Evolutionary conservation across 2,888 invertebrate species (phyloP), one percentile per base, ranked within the genome.

Genomic region (Drosophila fungiperda): DNA sequence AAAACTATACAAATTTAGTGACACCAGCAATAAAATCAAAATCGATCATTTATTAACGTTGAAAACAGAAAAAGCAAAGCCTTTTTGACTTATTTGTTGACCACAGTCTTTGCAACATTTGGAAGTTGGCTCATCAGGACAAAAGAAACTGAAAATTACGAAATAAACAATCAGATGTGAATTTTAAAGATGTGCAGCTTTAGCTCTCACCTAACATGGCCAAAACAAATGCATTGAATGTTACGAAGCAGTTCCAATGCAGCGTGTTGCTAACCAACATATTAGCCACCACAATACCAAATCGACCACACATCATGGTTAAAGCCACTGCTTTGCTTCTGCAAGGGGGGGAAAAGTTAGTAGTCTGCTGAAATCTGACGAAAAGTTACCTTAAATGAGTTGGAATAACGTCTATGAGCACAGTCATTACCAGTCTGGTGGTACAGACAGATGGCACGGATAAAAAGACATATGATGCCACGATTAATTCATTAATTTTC

Each of bases 321-420:
- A 77, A 6, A 1, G 77, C 73, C 2, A 77, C 55, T 1, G 78
- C 59, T 55, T 78, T 78, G 49, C 49, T 63, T 42, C 78, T 78
- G 20, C 23, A 52, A 3, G 4, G 26, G 26, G 0, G 6, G 11
- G 26, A 17, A 17, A 36, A 15, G n/a, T 53, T 17, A 1, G 0
- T 3, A 32, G 11, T 11, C 0, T 3, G 7, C 1, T 15, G n/a
- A 29, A 12, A 32, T 8, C 15, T 9, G 9, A 6, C 0, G 5
- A 4, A 3, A 29, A 12, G 55, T 65, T 42, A 74, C 78, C 78
- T 67, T n/a, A 78, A 53, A 12, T 65, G 64, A 6, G 78, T 78
- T 20, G 78, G 78, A 11, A 66, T 64, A 3, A 63, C 9, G 48
- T 78, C 79, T 9, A 78, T 20, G 1, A 78, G 3, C 4, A 78